Percentiles rank a stretch among this genome's conserved stretches.
phyloP scores from a whole-genome alignment of 1,140 invertebrate species.

The Arion vulgaris region DNA sequence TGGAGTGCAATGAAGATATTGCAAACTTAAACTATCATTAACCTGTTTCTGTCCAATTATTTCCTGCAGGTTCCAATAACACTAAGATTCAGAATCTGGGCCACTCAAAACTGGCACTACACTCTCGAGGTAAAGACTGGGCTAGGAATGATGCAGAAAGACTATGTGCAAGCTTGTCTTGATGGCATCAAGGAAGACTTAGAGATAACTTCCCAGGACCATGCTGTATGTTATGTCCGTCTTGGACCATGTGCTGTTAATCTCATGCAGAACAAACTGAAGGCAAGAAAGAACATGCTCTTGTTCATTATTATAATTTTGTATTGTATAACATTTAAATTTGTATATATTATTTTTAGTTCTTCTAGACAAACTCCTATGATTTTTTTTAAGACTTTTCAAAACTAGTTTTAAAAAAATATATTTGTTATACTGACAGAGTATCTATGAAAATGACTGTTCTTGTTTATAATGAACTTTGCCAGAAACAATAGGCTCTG shows the following conservation, averaged over 20 bases:
- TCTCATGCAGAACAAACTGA: constrained; percentile 72
- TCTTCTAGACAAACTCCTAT: no score
- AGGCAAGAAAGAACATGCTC: constrained; percentile 62
- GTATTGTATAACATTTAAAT: no score
- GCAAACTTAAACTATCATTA: no score
- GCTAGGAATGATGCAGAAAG: constrained; percentile 83
- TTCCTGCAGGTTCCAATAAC: constrained; percentile 68
- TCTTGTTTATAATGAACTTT: no score
- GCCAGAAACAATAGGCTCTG: no score
- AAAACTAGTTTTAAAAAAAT: no score
- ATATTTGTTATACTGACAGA: no score
- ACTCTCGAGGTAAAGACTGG: constrained; percentile 80
- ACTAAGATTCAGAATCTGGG: constrained; percentile 71
- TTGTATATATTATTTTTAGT: no score
- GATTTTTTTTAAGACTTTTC: no score
- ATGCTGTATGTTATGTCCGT: constrained; percentile 85
- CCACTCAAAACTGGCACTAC: constrained; percentile 78
- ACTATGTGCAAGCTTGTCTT: constrained; percentile 85
- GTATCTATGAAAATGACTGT: no score
- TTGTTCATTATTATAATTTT: no score
- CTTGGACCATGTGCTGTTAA: constrained; percentile 80
- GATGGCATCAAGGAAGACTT: constrained; percentile 84
- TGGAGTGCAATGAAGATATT: no score
- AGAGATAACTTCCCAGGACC: constrained; percentile 80
- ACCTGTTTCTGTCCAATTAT: neutral